Base-by-base conservation (phyloP, 2,113 vertebrate genomes). In the Bubo bubo region DNA sequence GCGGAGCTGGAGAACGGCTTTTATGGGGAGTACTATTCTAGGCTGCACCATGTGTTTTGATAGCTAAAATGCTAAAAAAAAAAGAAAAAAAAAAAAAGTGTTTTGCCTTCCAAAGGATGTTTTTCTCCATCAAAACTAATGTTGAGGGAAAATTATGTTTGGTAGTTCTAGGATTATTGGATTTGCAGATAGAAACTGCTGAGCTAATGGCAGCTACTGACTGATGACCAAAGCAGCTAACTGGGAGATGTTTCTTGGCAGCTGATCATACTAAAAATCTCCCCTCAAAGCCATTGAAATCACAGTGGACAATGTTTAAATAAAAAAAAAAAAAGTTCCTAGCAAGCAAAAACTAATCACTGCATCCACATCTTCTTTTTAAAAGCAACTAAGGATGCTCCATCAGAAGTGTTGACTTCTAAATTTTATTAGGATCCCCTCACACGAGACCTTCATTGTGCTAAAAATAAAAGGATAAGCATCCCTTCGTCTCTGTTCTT, bases 1-100 rank as follows among this genome's bases (percentile, higher is more conserved):
- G 92, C 84, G 27, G 83, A 94, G 85, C 87, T 95, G 96, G 92
- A 96, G 96, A 93, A 91, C 8, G 21, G 37, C 58, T 95, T 96
- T 97, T 88, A 74, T 86, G 90, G 93, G 81, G 77, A 96, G 59
- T 37, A 52, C 90, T 50, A 3, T 62, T 85, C 35, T 34, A 55
- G 73, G 68, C 88, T 76, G 72, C 50, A 34, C 58, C 64, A 4
- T 32, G 85, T 90, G 70, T 97, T 97, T 94, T 88, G 86, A 96
- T 95, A 97, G 92, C 97, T 97, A 58, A 95, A 97, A 91, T 72
- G 55, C 74, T 88, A 80, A 34, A 64, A 34, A 64, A 30, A 32
- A 45, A 34, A 64, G 26, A 32, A 45, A 37, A 24, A 45, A 23
- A 17, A 34, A 67, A 14, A n/a, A 34, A 76, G n/a, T 14, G 50